Conservation (phyloP, 2,888 invertebrate genomes). For the Spisula solida region DNA sequence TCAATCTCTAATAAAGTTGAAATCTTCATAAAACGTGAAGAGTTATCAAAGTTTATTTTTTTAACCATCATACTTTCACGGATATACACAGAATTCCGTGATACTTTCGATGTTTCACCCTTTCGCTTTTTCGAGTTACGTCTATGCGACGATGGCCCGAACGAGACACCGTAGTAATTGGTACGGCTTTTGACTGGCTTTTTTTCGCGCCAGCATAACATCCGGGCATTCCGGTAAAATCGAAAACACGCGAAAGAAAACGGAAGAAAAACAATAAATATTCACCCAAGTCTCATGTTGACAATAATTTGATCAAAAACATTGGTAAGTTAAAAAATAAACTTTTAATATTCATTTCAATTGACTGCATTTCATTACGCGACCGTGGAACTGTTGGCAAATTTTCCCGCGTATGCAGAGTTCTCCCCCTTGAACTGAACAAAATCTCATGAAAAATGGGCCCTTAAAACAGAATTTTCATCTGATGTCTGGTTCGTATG, state of each 20-base stretch:
- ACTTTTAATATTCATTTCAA: neutral
- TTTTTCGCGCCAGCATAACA: neutral
- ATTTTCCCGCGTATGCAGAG: constrained; percentile 27
- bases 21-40: too few species aligned
- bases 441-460: neutral
- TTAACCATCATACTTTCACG: too few species aligned
- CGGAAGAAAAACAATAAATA: neutral
- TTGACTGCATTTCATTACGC: neutral
- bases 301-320: neutral
- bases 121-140: too few species aligned
- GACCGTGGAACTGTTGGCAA: neutral
- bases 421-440: constrained; percentile 7
- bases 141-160: too few species aligned
- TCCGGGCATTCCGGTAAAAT: constrained; percentile 20
- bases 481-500: neutral
- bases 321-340: neutral
- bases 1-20: too few species aligned
- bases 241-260: constrained; percentile 25
- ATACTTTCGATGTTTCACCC: too few species aligned
- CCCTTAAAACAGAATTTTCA: neutral
- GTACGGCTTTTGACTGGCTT: neutral
- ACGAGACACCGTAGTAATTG: neutral
- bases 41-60: too few species aligned
- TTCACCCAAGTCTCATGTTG: neutral
- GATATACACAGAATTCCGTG: too few species aligned